Conservation (phyloP, 2,888 invertebrate species). For the Ormia ochracea region DNA sequence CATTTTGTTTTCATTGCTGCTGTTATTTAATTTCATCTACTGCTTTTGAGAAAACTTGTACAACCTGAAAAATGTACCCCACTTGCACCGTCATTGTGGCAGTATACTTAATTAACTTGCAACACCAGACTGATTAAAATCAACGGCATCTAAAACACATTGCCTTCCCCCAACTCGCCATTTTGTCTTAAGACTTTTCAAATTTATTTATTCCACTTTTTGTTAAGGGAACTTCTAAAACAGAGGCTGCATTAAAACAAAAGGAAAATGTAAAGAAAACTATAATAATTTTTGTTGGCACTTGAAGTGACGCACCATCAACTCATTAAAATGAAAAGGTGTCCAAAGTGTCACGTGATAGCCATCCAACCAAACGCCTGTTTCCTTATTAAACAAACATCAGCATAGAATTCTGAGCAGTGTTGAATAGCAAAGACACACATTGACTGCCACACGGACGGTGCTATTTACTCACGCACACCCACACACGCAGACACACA, state of each 20-base stretch:
- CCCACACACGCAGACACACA: not conserved
- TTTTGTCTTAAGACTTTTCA: not conserved
- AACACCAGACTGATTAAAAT: slow-evolving; percentile 55
- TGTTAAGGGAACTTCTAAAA: not conserved
- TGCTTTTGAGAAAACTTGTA: slow-evolving; percentile 46
- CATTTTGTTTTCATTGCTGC: slow-evolving; percentile 28
- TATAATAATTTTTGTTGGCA: slow-evolving; percentile 56
- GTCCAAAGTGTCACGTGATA: slow-evolving; percentile 72
- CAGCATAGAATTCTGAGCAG: slow-evolving; percentile 30
- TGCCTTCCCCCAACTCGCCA: not conserved
- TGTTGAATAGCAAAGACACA: slow-evolving; percentile 27
- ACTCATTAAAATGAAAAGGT: slow-evolving; percentile 67
- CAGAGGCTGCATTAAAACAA: slow-evolving; percentile 14
- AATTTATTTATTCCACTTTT: slow-evolving; percentile 2
- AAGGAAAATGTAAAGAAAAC: slow-evolving; percentile 45
- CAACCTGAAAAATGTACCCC: slow-evolving; percentile 24
- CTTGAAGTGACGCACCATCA: slow-evolving; percentile 62
- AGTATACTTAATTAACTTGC: slow-evolving; percentile 61
- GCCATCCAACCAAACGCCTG: slow-evolving; percentile 65
- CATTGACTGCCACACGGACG: slow-evolving; percentile 9
- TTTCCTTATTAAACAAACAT: slow-evolving; percentile 59
- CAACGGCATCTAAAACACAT: slow-evolving; percentile 48
- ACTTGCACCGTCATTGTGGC: slow-evolving; percentile 47
- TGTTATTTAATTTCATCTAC: slow-evolving; percentile 43
- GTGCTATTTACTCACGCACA: not conserved